phyloP scores from a whole-genome alignment of 2,888 invertebrate species.

The Aradus depressus region DNA sequence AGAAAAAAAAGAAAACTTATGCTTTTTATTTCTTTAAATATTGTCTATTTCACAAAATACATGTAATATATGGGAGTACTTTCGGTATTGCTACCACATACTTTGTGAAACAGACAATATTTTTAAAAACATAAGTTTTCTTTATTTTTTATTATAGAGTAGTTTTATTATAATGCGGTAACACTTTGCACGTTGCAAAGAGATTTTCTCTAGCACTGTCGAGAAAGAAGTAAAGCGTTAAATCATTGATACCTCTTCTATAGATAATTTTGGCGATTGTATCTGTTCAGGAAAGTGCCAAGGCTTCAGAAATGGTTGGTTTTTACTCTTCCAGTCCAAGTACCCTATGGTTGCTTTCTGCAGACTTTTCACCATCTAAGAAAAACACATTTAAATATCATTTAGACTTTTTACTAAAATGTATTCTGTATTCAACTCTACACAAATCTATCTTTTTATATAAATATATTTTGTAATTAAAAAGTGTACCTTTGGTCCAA shows the following conservation, averaged over 20 bases:
- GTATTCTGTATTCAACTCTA: not conserved
- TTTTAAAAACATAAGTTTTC: no score
- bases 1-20: not conserved
- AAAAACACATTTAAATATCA: constrained; percentile 8
- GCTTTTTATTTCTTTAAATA: no score
- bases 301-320: constrained; percentile 66
- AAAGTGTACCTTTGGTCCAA: constrained; percentile 60
- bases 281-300: constrained; percentile 84
- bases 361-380: constrained; percentile 60
- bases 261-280: constrained; percentile 53
- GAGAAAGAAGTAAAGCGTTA: not conserved
- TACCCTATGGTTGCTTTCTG: constrained; percentile 74
- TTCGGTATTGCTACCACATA: no score
- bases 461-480: not conserved
- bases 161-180: not conserved
- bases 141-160: not conserved
- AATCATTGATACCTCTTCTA: constrained; percentile 51
- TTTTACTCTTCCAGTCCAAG: constrained; percentile 67
- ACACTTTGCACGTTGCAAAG: not conserved
- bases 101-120: no score
- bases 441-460: not conserved
- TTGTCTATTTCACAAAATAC: no score
- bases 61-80: no score
- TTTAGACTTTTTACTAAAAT: constrained; percentile 6
- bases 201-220: not conserved